phyloP scores from a whole-genome alignment of 2,113 vertebrate genomes.

The Fulmarus glacialis region DNA sequence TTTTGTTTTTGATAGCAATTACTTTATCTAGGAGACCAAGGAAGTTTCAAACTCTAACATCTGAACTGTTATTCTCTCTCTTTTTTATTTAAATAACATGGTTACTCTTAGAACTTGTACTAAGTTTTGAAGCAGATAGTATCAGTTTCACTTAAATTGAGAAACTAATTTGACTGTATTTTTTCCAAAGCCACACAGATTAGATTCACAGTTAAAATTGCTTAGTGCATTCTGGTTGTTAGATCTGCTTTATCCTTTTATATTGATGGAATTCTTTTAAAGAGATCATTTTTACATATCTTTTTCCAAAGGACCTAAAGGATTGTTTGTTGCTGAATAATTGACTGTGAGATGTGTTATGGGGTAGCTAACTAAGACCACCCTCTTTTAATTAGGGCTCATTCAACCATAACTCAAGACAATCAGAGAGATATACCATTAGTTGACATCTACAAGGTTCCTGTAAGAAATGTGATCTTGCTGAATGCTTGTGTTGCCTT shows the following conservation, averaged over 20 bases:
- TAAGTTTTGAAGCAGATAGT: background rate
- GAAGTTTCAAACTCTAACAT: background rate
- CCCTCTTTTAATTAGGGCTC: background rate
- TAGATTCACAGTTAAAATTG: background rate
- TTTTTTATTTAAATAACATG: background rate
- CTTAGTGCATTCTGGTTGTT: background rate
- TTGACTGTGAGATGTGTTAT: background rate
- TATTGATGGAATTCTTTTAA: background rate
- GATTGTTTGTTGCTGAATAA: background rate
- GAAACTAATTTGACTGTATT: background rate
- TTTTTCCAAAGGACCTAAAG: background rate
- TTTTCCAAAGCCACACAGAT: background rate
- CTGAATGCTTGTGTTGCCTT: background rate
- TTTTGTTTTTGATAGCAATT: background rate
- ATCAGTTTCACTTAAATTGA: background rate
- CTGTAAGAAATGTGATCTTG: background rate
- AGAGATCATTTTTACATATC: background rate
- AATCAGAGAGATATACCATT: background rate
- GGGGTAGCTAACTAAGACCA: background rate
- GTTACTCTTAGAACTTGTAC: background rate
- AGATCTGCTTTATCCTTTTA: background rate
- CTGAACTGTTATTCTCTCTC: background rate
- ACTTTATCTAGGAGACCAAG: background rate
- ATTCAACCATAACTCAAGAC: background rate
- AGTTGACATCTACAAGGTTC: background rate